Base-by-base conservation (phyloP, 2,797 vertebrate species). In the Siniperca obscura region DNA sequence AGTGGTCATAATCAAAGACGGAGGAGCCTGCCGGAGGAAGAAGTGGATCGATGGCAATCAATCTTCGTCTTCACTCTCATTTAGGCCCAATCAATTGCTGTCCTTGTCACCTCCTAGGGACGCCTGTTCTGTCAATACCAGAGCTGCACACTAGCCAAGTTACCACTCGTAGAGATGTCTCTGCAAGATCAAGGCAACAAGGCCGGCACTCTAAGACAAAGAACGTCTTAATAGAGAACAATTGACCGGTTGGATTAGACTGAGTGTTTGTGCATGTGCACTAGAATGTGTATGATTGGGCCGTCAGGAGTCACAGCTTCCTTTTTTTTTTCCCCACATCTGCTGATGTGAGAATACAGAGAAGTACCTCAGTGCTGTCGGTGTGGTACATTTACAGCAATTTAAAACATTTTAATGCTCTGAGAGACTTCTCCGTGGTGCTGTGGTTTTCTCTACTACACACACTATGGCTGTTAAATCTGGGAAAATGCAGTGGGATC, bases 1-100 rank as follows among this genome's bases (percentile, higher is more conserved):
- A 93, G 90, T 93, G 91, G 85, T 92, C 89, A 91, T 93, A 92
- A 94, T 94, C 91, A 94, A 93, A 91, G 87, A 91, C 80, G 80
- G 85, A 89, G 91, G 86, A 89, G 87, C 70, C 80, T 67, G 88
- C 85, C 59, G 78, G 82, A 85, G 81, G 88, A 89, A 81, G 75
- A 66, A 87, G 82, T 76, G 70, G 87, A 94, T 94, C 93, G 52
- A 94, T 94, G 84, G 84, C 81, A 79, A 92, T 92, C 91, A 92
- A 94, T 95, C 85, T 86, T 76, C 69, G 83, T 90, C 90, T 93
- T 94, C 91, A 78, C 91, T 94, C 93, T 93, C 92, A 90, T 95
- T 95, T 94, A 93, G 82, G 72, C 70, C 78, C 89, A 78, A 92
- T 95, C 94, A 87, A 95, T 94, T 70, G 91, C 87, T 83, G 92